Evolutionary conservation across 2,888 invertebrate genomes (phyloP).

Genomic region (Linnaemya vulpina): DNA sequence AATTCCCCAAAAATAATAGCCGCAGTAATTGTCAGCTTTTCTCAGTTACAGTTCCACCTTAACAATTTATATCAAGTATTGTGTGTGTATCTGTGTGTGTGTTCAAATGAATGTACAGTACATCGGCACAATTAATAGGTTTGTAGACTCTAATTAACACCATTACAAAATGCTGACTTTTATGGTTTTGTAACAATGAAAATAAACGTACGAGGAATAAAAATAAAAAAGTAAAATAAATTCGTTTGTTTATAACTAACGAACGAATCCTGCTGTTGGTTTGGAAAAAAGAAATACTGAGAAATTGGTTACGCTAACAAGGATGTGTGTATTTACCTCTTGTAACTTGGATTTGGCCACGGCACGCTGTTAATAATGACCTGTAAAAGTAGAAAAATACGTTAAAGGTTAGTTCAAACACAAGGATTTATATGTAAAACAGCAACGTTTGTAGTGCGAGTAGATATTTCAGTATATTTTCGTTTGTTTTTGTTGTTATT

Average conservation of each 20-base stretch:
- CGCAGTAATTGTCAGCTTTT: conserved; percentile 33
- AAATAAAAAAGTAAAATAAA: conserved; percentile 22
- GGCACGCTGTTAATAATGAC: conserved; percentile 59
- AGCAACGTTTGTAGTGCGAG: not conserved
- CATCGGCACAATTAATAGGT: conserved; percentile 59
- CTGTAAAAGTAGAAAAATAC: conserved; percentile 34
- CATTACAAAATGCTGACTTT: conserved; percentile 67
- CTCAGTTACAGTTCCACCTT: not conserved
- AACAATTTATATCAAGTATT: conserved; percentile 50
- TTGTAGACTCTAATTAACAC: conserved; percentile 68
- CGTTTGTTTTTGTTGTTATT: too few relatives aligned
- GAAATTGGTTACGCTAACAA: conserved; percentile 3
- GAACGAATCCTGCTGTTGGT: conserved; percentile 13
- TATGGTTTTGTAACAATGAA: conserved; percentile 45
- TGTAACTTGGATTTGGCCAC: conserved; percentile 27
- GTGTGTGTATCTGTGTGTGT: too few relatives aligned
- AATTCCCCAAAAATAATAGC: conserved; percentile 39
- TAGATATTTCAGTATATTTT: conserved; percentile 31
- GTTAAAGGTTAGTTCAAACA: not conserved
- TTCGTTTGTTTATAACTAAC: conserved; percentile 30
- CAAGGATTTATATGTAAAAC: conserved; percentile 13
- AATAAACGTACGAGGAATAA: not conserved
- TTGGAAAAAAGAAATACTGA: conserved; percentile 4
- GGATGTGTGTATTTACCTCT: conserved; percentile 41
- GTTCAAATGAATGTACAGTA: too few relatives aligned